Evolutionary conservation across 2,113 vertebrate species (phyloP).

Genomic region (Podarcis muralis): DNA sequence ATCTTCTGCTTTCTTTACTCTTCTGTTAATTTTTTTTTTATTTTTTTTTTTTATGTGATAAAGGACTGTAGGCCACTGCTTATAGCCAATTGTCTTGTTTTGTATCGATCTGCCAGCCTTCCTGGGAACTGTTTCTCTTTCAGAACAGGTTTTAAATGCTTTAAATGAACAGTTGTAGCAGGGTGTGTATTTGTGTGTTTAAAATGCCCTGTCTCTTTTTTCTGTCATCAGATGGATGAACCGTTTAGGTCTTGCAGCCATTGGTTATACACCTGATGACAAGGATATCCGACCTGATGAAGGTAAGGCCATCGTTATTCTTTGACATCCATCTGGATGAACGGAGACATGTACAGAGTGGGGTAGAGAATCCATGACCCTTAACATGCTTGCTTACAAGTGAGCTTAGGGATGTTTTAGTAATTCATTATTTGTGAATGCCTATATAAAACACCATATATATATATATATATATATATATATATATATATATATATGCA

Average conservation of each 20-base stretch:
- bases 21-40: neutral
- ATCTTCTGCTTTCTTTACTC: rapidly evolving
- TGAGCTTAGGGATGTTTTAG: neutral
- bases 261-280: slow-evolving; percentile 92
- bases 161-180: neutral
- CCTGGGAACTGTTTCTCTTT: neutral
- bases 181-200: slow-evolving; percentile 10
- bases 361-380: too few species aligned
- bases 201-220: neutral
- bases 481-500: too few species aligned
- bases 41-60: neutral
- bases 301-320: slow-evolving; percentile 78
- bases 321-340: neutral
- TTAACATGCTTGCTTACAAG: neutral
- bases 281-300: slow-evolving; percentile 89
- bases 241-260: slow-evolving; percentile 88
- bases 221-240: slow-evolving; percentile 87
- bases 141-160: too few species aligned
- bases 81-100: neutral
- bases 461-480: too few species aligned
- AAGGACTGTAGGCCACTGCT: neutral
- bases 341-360: neutral
- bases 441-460: too few species aligned
- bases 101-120: neutral
- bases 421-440: neutral